Evolutionary conservation across 2,888 invertebrate species (phyloP).

Genomic region (Achlya flavicornis): DNA sequence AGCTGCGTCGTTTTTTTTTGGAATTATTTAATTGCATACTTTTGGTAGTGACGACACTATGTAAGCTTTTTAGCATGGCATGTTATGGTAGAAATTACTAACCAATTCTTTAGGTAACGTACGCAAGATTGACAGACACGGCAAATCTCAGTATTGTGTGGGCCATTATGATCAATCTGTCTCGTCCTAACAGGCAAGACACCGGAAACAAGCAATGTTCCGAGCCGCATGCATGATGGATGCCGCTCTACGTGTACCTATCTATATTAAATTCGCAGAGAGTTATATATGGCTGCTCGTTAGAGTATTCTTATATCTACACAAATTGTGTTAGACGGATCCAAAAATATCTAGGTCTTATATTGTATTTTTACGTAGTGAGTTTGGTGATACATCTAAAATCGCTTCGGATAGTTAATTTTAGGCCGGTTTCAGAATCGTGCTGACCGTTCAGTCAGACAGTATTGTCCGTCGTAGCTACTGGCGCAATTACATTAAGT

Average conservation of each 20-base stretch:
- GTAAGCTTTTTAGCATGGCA: no score
- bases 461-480: no score
- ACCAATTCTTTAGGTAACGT: background rate
- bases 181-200: background rate
- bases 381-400: no score
- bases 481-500: no score
- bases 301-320: background rate
- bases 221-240: background rate
- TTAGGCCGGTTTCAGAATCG: no score
- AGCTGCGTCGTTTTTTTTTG: background rate
- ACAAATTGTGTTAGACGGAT: no score
- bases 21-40: background rate
- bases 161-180: slow-evolving; percentile 1
- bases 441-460: no score
- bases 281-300: background rate
- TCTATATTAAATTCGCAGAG: background rate
- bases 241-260: background rate
- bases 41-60: background rate
- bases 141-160: background rate
- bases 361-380: no score
- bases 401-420: no score
- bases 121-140: background rate
- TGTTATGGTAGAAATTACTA: no score
- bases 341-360: no score
- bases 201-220: slow-evolving; percentile 2